Base-by-base conservation (phyloP, 2,113 vertebrate species). In the Carassius gibelio region DNA sequence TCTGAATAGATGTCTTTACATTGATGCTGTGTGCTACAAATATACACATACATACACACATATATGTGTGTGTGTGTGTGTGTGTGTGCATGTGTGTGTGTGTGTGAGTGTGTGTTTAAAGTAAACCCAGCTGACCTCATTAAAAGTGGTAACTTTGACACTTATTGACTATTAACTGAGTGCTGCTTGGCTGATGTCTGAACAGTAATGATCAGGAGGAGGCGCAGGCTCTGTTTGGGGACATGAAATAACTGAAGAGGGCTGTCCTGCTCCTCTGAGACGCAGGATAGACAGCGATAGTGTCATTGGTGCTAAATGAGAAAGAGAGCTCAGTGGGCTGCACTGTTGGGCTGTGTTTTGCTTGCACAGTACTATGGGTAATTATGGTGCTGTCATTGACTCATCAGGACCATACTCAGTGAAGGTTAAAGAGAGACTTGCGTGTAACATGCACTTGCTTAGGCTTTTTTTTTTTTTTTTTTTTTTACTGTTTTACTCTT, bases 381-480 rank as follows among this genome's bases (percentile, higher is more conserved):
- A 84, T 88, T 88, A 72, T 82, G 84, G 74, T 26, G 57, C 17
- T 78, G 84, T 68, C 84, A 36, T 85, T 75, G 75, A 62, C 61
- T 80, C 48, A 66, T 85, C 57, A 87, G 57, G 74, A 61, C 85
- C 66, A 59, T 75, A 76, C 69, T 71, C 75, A 84, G 82, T 82
- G 85, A 89, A 84, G 87, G 85, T 78, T 86, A 87, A 88, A 88
- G 52, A 79, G 59, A 50, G 74, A 72, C 85, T 84, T 82, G 81
- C 13, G 66, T 78, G 83, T 84, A 81, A 45, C 66, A 80, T 36
- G 36, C 36, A 61, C 26, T 52, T 48, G 45, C 2, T 48, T 48
- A 11, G 9, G 11, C 45, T 48, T 11, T 11, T 45, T 45, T 48
- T 11, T 45, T 42, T 42, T 42, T 42, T 38, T 38, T 38, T 30